Conservation (phyloP, 2,888 invertebrate genomes). For the Chrysomela aeneicollis region DNA sequence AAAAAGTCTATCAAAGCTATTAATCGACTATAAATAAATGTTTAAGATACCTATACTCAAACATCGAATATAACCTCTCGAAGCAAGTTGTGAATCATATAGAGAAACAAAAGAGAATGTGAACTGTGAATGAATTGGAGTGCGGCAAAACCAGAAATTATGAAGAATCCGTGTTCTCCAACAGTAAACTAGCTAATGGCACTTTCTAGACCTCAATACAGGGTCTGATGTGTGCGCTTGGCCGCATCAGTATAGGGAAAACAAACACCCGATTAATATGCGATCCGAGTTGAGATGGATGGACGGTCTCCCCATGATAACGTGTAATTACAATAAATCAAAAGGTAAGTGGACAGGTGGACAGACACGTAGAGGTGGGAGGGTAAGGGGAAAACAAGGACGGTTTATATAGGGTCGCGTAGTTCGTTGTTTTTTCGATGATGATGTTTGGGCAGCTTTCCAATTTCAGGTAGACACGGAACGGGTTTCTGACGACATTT, state of each 20-base stretch:
- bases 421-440: conserved; percentile 26
- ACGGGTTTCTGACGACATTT: background rate
- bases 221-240: conserved; percentile 34
- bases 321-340: conserved; percentile 51
- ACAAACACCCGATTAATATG: conserved; percentile 35
- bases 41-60: too few species aligned
- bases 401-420: conserved; percentile 21
- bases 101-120: too few species aligned
- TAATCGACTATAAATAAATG: too few species aligned
- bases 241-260: conserved; percentile 25
- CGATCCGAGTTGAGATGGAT: conserved; percentile 47
- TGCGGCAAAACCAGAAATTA: too few species aligned
- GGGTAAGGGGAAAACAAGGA: conserved; percentile 20
- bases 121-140: too few species aligned
- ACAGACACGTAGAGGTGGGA: conserved; percentile 41
- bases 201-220: conserved; percentile 5
- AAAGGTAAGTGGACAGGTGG: conserved; percentile 50
- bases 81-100: too few species aligned
- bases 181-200: too few species aligned
- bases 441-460: conserved; percentile 3
- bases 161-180: too few species aligned
- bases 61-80: too few species aligned
- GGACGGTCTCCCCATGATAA: conserved; percentile 49
- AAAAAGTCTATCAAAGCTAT: too few species aligned
- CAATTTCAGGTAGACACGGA: conserved; percentile 6